Percentiles rank a stretch among this genome's conserved stretches.
These are phyloP conservation scores for Battus philenor DNA, from an alignment of 1,140 invertebrate species.

Conservation along the genomic window DNA sequence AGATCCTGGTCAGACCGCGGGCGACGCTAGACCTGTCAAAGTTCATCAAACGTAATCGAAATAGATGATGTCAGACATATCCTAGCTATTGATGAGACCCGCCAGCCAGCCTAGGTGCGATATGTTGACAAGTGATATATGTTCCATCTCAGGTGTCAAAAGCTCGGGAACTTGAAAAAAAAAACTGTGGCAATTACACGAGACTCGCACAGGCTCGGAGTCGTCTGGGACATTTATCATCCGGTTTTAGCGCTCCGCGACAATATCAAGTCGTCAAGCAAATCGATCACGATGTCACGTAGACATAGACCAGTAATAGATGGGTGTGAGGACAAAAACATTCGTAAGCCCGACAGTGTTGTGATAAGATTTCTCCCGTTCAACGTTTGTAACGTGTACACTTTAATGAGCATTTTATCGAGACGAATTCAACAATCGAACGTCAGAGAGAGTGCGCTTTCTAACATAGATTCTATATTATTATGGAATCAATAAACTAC, in stretches of 20 bases:
- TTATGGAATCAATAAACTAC: too few species aligned
- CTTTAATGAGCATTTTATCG: too few species aligned
- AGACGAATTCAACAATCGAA: too few species aligned
- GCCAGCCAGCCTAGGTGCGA: slow-evolving; percentile 52
- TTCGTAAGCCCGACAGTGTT: slow-evolving; percentile 1
- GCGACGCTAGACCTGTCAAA: slow-evolving; percentile 33
- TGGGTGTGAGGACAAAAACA: slow-evolving; percentile 24
- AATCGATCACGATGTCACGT: slow-evolving; percentile 29
- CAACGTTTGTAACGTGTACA: background rate
- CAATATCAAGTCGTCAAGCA: slow-evolving; percentile 38
- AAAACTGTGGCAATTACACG: slow-evolving; percentile 52
- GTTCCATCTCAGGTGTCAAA: slow-evolving; percentile 58
- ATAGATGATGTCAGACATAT: slow-evolving; percentile 51
- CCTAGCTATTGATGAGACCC: slow-evolving; percentile 30
- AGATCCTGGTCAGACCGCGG: background rate
- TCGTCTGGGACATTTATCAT: slow-evolving; percentile 53
- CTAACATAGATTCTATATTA: too few species aligned
- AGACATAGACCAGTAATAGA: slow-evolving; percentile 15
- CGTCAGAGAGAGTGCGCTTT: too few species aligned
- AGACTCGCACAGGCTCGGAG: slow-evolving; percentile 39
- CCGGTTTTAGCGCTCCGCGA: slow-evolving; percentile 36
- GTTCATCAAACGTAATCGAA: slow-evolving; percentile 36
- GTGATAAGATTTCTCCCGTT: slow-evolving; percentile 1
- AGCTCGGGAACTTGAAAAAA: slow-evolving; percentile 39
- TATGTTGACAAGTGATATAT: slow-evolving; percentile 71